phyloP scores from a whole-genome alignment of 1,140 invertebrate genomes.

The Gonioctena quinquepunctata region DNA sequence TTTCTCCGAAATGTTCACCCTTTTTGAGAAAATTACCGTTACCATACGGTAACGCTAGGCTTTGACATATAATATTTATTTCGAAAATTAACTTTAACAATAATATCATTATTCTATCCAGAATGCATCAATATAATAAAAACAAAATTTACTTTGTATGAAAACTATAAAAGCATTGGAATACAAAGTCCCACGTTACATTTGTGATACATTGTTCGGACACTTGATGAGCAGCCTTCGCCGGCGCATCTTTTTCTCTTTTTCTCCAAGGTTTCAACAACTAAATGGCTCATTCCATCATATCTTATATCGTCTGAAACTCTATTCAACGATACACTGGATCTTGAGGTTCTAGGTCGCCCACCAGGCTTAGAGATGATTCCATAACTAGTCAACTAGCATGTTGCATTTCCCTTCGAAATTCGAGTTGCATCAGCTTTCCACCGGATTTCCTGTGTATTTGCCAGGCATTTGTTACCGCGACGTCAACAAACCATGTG shows the following conservation, averaged over 20 bases:
- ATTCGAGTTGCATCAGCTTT: slow-evolving; percentile 35
- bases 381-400: background rate
- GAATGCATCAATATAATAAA: background rate
- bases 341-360: background rate
- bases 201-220: background rate
- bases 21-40: background rate
- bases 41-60: background rate
- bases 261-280: background rate
- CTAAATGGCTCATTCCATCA: background rate
- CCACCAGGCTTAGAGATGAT: background rate
- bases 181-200: background rate
- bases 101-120: background rate
- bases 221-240: background rate
- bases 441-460: slow-evolving; percentile 35
- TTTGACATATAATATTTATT: background rate
- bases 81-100: background rate
- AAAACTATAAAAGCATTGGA: background rate
- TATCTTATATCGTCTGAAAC: background rate
- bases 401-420: slow-evolving; percentile 31
- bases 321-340: background rate
- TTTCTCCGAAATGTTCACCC: too few relatives aligned
- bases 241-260: background rate
- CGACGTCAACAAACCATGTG: slow-evolving; percentile 43
- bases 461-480: slow-evolving; percentile 48
- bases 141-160: background rate